Evolutionary conservation across 2,888 invertebrate species (phyloP).

Genomic region (Galerucella nymphaeae): DNA sequence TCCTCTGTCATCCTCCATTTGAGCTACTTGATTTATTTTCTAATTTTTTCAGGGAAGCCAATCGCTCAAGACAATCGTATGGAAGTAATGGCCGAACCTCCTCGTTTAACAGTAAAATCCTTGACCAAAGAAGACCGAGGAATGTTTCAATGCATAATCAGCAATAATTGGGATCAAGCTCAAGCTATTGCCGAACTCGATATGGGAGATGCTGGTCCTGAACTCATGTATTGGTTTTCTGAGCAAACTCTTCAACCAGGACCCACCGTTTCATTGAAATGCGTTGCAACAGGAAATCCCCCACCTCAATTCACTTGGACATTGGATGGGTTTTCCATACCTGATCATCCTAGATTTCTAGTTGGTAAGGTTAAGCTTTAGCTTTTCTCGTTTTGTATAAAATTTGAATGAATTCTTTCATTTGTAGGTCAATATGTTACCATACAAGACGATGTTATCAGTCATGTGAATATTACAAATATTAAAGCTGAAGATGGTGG

Average conservation of each 20-base stretch:
- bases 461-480: conserved; percentile 89
- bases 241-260: conserved; percentile 93
- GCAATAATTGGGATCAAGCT: conserved; percentile 85
- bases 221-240: conserved; percentile 90
- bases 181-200: conserved; percentile 85
- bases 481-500: conserved; percentile 92
- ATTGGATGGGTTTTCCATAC: conserved; percentile 83
- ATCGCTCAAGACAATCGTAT: conserved; percentile 62
- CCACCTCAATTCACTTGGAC: conserved; percentile 93
- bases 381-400: no score
- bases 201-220: conserved; percentile 89
- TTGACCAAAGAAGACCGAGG: conserved; percentile 86
- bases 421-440: conserved; percentile 82
- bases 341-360: conserved; percentile 76
- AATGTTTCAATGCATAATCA: conserved; percentile 91
- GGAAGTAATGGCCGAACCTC: conserved; percentile 61
- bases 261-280: conserved; percentile 90
- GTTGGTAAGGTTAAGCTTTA: conserved; percentile 67
- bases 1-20: no score
- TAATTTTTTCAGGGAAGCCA: conserved; percentile 58
- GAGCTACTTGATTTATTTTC: background rate
- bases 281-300: conserved; percentile 94
- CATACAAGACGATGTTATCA: conserved; percentile 91
- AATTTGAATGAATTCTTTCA: background rate
- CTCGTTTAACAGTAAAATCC: conserved; percentile 68